These are phyloP conservation scores for Nothobranchius kuhntae DNA, from an alignment of 2,113 vertebrate species.

Conservation along the genomic window DNA sequence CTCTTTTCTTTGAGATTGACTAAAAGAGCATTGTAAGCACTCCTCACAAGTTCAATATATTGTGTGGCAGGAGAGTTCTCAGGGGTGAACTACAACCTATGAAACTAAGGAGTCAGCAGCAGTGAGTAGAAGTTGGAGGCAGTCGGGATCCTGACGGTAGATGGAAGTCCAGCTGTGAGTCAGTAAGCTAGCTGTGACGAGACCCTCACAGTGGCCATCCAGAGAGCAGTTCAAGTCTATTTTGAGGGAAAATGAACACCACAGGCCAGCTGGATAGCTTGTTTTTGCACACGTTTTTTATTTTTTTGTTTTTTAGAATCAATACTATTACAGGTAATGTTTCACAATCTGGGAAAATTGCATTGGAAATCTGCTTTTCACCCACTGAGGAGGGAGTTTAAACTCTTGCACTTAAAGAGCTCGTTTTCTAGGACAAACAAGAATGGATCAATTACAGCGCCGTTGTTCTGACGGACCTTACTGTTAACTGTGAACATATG, in stretches of 20 bases:
- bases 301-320: constrained; percentile 25
- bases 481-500: constrained; percentile 27
- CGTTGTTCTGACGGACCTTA: constrained; percentile 12
- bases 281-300: constrained; percentile 48
- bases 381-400: constrained; percentile 32
- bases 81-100: constrained; percentile 71
- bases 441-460: constrained; percentile 36
- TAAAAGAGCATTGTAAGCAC: constrained; percentile 71
- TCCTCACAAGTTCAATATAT: constrained; percentile 61
- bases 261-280: constrained; percentile 58
- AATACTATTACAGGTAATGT: constrained; percentile 44
- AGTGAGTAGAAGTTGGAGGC: constrained; percentile 52
- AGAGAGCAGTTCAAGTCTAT: constrained; percentile 41
- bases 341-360: constrained; percentile 48
- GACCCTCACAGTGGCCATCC: constrained; percentile 72
- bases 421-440: constrained; percentile 23
- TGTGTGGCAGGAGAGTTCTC: constrained; percentile 70
- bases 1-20: constrained; percentile 32
- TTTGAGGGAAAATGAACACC: constrained; percentile 61
- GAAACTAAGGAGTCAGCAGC: constrained; percentile 76
- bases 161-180: constrained; percentile 70
- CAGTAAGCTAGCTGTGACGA: constrained; percentile 69
- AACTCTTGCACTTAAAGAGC: constrained; percentile 13
- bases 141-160: constrained; percentile 59
- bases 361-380: constrained; percentile 45